A percentile compares a stretch with the other conserved stretches of the same genome.
Evolutionary conservation across 2,888 invertebrate species (phyloP).

Genomic region (Dilophus febrilis): DNA sequence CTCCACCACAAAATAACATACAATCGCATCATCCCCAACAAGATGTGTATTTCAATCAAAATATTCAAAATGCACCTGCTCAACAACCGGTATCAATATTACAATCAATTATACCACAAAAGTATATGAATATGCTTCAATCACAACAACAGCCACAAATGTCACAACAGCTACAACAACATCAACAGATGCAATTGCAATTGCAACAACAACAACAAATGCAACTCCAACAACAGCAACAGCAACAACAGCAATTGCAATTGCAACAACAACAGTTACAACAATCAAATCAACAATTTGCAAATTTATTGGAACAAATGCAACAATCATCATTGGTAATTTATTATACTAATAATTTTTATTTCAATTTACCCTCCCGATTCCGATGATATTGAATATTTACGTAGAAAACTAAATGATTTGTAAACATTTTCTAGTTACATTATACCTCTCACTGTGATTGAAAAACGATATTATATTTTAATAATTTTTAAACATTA

Average conservation of each 20-base stretch:
- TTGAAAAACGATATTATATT: too few relatives aligned
- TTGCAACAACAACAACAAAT: slow-evolving; percentile 11
- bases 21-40: not conserved
- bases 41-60: not conserved
- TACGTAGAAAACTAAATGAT: too few relatives aligned
- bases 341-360: too few relatives aligned
- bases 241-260: slow-evolving; percentile 3
- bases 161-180: not conserved
- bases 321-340: not conserved
- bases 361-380: too few relatives aligned
- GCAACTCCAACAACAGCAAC: slow-evolving; percentile 11
- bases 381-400: too few relatives aligned
- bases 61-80: not conserved
- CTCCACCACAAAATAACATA: not conserved
- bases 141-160: not conserved
- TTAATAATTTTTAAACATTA: too few relatives aligned
- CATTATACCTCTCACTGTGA: too few relatives aligned
- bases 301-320: not conserved
- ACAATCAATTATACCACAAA: too few relatives aligned
- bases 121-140: too few relatives aligned
- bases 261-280: not conserved
- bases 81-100: too few relatives aligned
- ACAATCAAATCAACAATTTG: not conserved
- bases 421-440: too few relatives aligned
- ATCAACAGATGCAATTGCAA: not conserved